Evolutionary conservation across 2,888 invertebrate species (phyloP).

Genomic region (Spatulosminthurus flaviceps): DNA sequence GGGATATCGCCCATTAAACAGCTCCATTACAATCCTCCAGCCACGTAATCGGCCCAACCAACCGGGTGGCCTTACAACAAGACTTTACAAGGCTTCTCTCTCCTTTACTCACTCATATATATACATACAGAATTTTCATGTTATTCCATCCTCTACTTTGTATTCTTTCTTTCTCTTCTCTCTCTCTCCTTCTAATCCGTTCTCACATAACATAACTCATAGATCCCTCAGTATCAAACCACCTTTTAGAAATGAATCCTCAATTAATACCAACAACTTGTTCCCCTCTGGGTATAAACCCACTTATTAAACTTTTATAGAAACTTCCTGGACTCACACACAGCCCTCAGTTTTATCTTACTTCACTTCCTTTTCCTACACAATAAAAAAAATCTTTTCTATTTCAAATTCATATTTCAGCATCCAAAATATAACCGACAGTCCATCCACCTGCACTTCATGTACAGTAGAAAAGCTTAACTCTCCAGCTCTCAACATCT

Average conservation of each 20-base stretch:
- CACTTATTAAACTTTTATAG: conserved; percentile 18
- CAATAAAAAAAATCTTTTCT: too few species aligned
- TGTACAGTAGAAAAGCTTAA: too few species aligned
- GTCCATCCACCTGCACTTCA: too few species aligned
- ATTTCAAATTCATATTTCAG: too few species aligned
- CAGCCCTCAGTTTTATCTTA: neutral
- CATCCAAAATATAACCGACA: too few species aligned
- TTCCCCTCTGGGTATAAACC: conserved; percentile 7
- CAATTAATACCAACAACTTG: conserved; percentile 25
- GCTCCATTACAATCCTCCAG: conserved; percentile 39
- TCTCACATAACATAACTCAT: conserved; percentile 10
- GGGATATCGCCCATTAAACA: conserved; percentile 44
- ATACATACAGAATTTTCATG: neutral
- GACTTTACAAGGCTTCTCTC: conserved; percentile 10
- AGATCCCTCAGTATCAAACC: conserved; percentile 3
- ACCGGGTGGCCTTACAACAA: conserved; percentile 22
- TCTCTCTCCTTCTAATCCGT: neutral
- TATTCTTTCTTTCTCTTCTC: neutral
- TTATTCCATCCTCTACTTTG: neutral
- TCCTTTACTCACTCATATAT: neutral
- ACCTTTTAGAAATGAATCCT: conserved; percentile 21
- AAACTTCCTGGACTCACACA: conserved; percentile 44
- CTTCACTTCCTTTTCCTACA: neutral
- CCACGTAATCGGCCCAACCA: conserved; percentile 31
- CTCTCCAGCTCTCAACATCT: too few species aligned